Evolutionary conservation across 2,113 vertebrate genomes (phyloP), one percentile per base, ranked within the genome.

Genomic region (Oplegnathus fasciatus): DNA sequence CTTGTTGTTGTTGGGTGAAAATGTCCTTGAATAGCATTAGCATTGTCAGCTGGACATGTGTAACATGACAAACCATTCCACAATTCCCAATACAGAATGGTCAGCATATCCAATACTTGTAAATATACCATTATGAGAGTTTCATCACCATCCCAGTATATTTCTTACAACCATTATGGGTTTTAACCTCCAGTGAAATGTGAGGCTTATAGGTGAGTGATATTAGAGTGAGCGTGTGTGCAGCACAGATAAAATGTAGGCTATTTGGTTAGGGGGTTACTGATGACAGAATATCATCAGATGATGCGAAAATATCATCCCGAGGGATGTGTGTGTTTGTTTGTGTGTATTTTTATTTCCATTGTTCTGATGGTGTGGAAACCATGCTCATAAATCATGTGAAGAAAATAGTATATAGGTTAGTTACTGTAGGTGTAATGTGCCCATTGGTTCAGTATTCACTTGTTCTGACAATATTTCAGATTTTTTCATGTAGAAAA

Each of bases 341-440:
- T 40, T 64, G 40, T 71, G 54, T 54, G 0, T 78, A 68, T 72
- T 42, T 71, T 74, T 80, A 67, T 70, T 65, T 60, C 37, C 61
- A 54, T 70, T 87, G 79, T 74, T 60, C 4, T 66, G 57, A 81
- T 75, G 44, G 32, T 32, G 57, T 83, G 48, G 62, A 85, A 73
- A 58, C 26, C 52, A 62, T 22, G 22, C 32, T 70, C 76, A 75
- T 90, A 44, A 86, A 80, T 88, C 79, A 90, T 70, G 44, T 67
- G 10, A 78, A 42, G 52, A 24, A 40, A 61, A 71, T 52, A 50
- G 11, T 64, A 30, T 75, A 6, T 44, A 44, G 37, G 82, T 68
- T 58, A 22, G 32, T 26, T 50, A 40, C 42, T 62, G 22, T 3
- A 22, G 54, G 40, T 34, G 9, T 46, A 57, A n/a, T 44, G 57